Base-by-base conservation (phyloP, 64 coral and sea anemone genomes). In the Montipora efflorescens region DNA sequence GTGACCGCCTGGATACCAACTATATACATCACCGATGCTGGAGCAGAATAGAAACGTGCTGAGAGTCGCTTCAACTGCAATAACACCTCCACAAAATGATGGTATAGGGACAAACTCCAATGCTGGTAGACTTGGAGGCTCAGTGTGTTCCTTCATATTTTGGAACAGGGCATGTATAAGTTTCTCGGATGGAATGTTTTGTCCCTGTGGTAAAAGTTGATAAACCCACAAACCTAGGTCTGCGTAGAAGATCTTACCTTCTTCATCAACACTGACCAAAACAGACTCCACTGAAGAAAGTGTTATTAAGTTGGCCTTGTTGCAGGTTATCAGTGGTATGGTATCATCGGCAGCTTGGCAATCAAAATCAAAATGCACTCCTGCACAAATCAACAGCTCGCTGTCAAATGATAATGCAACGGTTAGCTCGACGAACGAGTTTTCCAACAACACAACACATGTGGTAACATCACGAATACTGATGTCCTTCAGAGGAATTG, bases 391-490 rank as follows among this genome's bases (percentile, higher is more conserved):
- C 76, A 96, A 47, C 64, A 96, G 16, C n/a, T 74, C 74, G 16
- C 95, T 76, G 47, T 90, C 66, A n/a, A 51, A 61, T 66, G 92
- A 80, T 14, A 96, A 68, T 2, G 87, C 92, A 7, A 96, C 25
- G 77, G 88, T 74, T 8, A 96, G 75, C 89, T 96, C 95, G 59
- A 91, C 74, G 14, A 51, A 87, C 10, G 92, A 51, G 3, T 76
- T 16, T 64, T 48, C 19, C 21, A 7, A 69, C 3, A 62, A 18
- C 20, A 96, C 3, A 18, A 76, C 12, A 28, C 89, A 90, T 8
- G 92, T 94, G 2, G 95, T 93, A 22, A 96, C 88, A 67, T 96
- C 95, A 9, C 77, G 84, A 59, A 96, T 90, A 16, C 46, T 47
- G 10, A 78, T 3, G 3, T n/a, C 59, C 3, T 44, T 67, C 2